Evolutionary conservation across 2,888 invertebrate genomes (phyloP).

Genomic region (Synanthedon andrenaeformis): DNA sequence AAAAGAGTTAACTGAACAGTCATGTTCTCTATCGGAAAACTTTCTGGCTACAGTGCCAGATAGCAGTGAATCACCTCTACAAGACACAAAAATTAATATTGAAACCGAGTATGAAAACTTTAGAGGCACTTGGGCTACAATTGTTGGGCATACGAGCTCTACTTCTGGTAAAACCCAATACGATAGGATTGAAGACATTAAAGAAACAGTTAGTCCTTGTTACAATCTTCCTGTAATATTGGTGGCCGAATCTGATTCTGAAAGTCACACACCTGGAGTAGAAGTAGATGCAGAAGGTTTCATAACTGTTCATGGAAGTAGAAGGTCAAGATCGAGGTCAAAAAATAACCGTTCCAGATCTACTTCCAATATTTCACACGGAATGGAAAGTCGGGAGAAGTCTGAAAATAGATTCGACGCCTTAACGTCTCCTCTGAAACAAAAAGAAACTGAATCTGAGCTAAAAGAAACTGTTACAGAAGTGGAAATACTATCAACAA

Average conservation of each 20-base stretch:
- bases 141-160: constrained; percentile 41
- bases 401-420: constrained; percentile 49
- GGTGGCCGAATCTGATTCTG: constrained; percentile 39
- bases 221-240: constrained; percentile 40
- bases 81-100: background rate
- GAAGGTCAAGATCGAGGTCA: constrained; percentile 67
- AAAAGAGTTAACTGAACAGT: constrained; percentile 1
- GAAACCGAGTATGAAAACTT: constrained; percentile 3
- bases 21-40: constrained; percentile 9
- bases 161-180: constrained; percentile 28
- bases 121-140: constrained; percentile 49
- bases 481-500: constrained; percentile 21
- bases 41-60: constrained; percentile 5
- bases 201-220: constrained; percentile 4
- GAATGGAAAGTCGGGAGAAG: constrained; percentile 28
- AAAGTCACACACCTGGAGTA: constrained; percentile 26
- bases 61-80: constrained; percentile 10
- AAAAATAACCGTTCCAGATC: constrained; percentile 47
- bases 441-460: constrained; percentile 23
- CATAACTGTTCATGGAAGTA: constrained; percentile 55
- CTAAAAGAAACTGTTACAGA: constrained; percentile 15
- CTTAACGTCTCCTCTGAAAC: constrained; percentile 30
- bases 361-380: constrained; percentile 22
- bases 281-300: constrained; percentile 57
- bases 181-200: constrained; percentile 8